Evolutionary conservation across 2,113 vertebrate species (phyloP).

Genomic region (Solea solea): DNA sequence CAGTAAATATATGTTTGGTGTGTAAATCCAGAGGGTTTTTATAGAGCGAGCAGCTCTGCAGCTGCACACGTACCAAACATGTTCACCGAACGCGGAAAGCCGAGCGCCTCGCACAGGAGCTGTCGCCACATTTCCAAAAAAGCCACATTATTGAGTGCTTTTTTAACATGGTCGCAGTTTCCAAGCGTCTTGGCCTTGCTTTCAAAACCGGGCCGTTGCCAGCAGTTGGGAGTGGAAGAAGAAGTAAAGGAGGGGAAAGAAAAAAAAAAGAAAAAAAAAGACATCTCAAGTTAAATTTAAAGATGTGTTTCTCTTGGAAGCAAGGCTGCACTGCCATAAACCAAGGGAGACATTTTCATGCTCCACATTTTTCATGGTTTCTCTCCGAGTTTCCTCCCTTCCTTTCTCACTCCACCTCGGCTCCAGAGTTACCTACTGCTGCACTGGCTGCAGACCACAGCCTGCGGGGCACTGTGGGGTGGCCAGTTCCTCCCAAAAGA

Average conservation of each 20-base stretch:
- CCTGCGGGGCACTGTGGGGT: conserved; percentile 72
- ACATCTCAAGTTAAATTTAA: conserved; percentile 87
- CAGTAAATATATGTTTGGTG: conserved; percentile 31
- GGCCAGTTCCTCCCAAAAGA: conserved; percentile 50
- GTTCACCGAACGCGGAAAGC: conserved; percentile 69
- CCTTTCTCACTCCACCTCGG: conserved; percentile 85
- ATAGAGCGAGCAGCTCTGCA: conserved; percentile 38
- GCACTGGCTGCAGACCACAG: conserved; percentile 76
- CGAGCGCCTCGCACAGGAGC: conserved; percentile 70
- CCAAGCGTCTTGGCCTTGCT: conserved; percentile 79
- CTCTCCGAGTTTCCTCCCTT: conserved; percentile 84
- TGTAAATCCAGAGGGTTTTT: conserved; percentile 48
- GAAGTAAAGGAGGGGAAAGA: conserved; percentile 3
- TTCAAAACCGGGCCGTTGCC: conserved; percentile 70
- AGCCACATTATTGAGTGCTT: conserved; percentile 81
- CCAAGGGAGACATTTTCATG: conserved; percentile 89
- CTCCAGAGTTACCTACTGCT: conserved; percentile 80
- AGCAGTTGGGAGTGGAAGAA: conserved; percentile 77
- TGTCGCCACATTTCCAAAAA: conserved; percentile 76
- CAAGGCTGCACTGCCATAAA: conserved; percentile 80
- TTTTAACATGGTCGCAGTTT: conserved; percentile 82
- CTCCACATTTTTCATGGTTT: conserved; percentile 88
- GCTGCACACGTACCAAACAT: conserved; percentile 62
- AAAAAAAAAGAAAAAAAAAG: conserved; percentile 51
- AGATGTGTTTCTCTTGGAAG: conserved; percentile 88